Conservation (phyloP, 2,888 invertebrate species). For the Cybosia mesomella region DNA sequence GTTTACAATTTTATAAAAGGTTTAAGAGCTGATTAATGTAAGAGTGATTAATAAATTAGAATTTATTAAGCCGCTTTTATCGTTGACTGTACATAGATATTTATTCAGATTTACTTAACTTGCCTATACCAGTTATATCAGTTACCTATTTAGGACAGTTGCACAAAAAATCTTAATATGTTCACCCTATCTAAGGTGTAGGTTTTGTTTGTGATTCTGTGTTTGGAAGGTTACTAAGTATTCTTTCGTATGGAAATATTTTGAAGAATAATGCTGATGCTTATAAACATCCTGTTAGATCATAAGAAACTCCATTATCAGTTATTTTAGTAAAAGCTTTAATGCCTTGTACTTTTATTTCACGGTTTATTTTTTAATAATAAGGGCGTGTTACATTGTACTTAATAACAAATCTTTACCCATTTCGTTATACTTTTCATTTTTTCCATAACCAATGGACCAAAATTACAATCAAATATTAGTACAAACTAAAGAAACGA, state of each 20-base stretch:
- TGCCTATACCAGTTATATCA: no score
- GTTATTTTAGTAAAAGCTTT: constrained; percentile 44
- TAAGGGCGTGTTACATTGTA: neutral
- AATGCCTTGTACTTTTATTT: constrained; percentile 23
- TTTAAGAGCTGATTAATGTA: no score
- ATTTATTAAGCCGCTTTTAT: no score
- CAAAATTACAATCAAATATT: no score
- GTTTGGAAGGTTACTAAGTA: constrained; percentile 47
- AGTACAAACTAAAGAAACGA: no score
- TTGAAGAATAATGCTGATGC: constrained; percentile 24
- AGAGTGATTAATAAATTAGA: no score
- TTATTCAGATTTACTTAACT: no score
- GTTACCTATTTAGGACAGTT: neutral
- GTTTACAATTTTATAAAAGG: no score
- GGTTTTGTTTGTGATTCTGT: constrained; percentile 45
- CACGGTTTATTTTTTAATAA: constrained; percentile 7
- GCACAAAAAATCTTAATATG: neutral
- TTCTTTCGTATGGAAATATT: constrained; percentile 44
- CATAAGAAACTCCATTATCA: constrained; percentile 43
- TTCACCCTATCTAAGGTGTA: constrained; percentile 34
- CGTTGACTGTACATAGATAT: no score
- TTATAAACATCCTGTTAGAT: constrained; percentile 44
- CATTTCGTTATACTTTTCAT: no score
- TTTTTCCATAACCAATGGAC: neutral
- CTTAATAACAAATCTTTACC: no score